Conservation (phyloP, 2,888 invertebrate species). For the Drosophila quasianomalipes region DNA sequence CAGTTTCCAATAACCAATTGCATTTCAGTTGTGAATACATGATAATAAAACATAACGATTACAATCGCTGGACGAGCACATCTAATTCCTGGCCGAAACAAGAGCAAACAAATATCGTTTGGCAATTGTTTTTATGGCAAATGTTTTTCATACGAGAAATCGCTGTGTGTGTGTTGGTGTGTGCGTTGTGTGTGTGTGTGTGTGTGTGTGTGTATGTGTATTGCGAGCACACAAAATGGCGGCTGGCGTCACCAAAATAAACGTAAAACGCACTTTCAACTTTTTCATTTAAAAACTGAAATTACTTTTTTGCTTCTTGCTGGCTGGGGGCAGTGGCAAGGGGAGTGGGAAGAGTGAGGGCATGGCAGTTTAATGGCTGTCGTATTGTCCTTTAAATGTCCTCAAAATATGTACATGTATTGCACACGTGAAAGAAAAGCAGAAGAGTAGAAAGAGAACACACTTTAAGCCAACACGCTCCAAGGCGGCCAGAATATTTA, state of each 20-base stretch:
- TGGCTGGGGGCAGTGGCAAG: neutral
- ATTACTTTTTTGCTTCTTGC: conserved; percentile 71
- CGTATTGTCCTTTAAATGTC: conserved; percentile 75
- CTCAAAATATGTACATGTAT: conserved; percentile 60
- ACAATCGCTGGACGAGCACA: conserved; percentile 67
- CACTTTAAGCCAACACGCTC: conserved; percentile 36
- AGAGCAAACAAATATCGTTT: conserved; percentile 67
- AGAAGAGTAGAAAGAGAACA: conserved; percentile 4
- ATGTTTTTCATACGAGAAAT: conserved; percentile 39
- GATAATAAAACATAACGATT: conserved; percentile 71
- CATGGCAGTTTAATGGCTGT: conserved; percentile 63
- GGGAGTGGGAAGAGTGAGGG: neutral
- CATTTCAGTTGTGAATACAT: conserved; percentile 24
- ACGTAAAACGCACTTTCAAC: conserved; percentile 78
- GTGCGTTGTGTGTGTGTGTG: conserved; percentile 3
- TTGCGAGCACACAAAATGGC: conserved; percentile 24
- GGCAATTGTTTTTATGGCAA: conserved; percentile 75
- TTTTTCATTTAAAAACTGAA: conserved; percentile 80
- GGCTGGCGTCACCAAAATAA: conserved; percentile 48
- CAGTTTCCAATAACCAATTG: conserved; percentile 46
- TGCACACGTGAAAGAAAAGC: conserved; percentile 36
- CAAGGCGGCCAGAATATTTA: conserved; percentile 72
- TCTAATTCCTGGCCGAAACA: conserved; percentile 56
- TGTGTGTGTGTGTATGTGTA: conserved; percentile 26
- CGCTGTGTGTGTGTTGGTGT: conserved; percentile 8